Evolutionary conservation across 2,113 vertebrate species (phyloP), one percentile per base, ranked within the genome.

Genomic region (Festucalex cinctus): DNA sequence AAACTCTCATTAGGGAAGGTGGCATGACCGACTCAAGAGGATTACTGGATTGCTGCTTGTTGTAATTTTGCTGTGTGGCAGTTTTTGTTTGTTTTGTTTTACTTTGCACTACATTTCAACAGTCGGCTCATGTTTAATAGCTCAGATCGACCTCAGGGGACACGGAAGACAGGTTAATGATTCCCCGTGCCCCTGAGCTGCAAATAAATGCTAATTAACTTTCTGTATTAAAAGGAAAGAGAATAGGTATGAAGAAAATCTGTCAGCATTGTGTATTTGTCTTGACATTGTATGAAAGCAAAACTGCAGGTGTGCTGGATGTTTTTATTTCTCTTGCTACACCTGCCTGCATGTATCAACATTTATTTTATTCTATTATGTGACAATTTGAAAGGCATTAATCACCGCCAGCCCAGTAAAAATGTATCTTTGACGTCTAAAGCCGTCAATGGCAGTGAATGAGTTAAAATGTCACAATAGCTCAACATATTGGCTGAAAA

Each of bases 221-320:
- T 63, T 53, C 17, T 44, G 65, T 65, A 63, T 73, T 71, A 54
- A 71, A 61, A 73, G 13, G 39, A 24, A 43, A 63, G 26, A 62
- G 60, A 66, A 65, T 19, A 77, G 5, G 43, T 53, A 76, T 60
- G 22, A 32, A 48, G 22, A 22, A 53, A 53, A 53, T 53, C 22
- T 17, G 26, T 56, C 24, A 22, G n/a, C 51, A 24, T 54, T 2
- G 12, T 56, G 53, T 57, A 17, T 57, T 32, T 32, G 24, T 32
- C 54, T n/a, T 57, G 10, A 36, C 37, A 73, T 79, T 80, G 36
- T 54, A 75, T 61, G 22, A 35, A 48, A 75, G 78, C 62, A 78
- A 76, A 68, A 36, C 68, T 70, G 70, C 86, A 86, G 85, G 81
- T 87, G 79, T 75, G 71, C 53, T 79, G 71, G 62, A 41, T 56